phyloP scores from a whole-genome alignment of 2,888 invertebrate genomes.

The Trichopria drosophilae region DNA sequence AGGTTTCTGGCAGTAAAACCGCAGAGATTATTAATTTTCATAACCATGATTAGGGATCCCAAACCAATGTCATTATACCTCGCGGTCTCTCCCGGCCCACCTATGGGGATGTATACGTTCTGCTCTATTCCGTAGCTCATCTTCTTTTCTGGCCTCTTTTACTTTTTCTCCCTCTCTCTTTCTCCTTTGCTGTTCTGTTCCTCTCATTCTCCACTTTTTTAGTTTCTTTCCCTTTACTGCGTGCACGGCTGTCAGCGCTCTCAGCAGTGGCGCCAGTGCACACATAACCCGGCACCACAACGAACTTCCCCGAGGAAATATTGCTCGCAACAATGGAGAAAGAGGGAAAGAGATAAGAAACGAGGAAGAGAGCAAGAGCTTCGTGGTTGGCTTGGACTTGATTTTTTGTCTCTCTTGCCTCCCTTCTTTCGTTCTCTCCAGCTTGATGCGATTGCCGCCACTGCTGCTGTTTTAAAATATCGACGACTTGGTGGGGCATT shows the following conservation, averaged over 20 bases:
- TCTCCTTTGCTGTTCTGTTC: constrained; percentile 10
- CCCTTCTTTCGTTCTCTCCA: constrained; percentile 11
- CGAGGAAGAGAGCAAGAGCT: too few species aligned
- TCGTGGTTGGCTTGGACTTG: neutral
- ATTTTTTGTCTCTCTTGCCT: constrained; percentile 6
- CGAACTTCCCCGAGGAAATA: constrained; percentile 37
- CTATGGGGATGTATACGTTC: constrained; percentile 44
- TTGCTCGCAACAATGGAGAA: constrained; percentile 35
- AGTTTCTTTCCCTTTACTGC: constrained; percentile 26
- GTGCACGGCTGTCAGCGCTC: constrained; percentile 41
- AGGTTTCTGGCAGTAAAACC: constrained; percentile 43
- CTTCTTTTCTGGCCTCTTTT: constrained; percentile 24
- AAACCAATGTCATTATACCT: constrained; percentile 49
- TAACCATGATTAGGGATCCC: constrained; percentile 49
- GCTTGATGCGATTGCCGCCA: too few species aligned
- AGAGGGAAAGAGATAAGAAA: constrained; percentile 13
- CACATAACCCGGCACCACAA: constrained; percentile 45
- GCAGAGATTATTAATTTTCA: constrained; percentile 53
- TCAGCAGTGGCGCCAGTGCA: constrained; percentile 51
- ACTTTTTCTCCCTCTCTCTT: constrained; percentile 13
- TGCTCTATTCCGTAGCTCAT: constrained; percentile 13
- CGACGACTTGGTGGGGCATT: constrained; percentile 21
- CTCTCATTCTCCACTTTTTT: constrained; percentile 28
- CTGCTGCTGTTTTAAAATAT: too few species aligned
- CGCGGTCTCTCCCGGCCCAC: constrained; percentile 45